phyloP scores from a whole-genome alignment of 2,888 invertebrate species.

The Neoaliturus tenellus region DNA sequence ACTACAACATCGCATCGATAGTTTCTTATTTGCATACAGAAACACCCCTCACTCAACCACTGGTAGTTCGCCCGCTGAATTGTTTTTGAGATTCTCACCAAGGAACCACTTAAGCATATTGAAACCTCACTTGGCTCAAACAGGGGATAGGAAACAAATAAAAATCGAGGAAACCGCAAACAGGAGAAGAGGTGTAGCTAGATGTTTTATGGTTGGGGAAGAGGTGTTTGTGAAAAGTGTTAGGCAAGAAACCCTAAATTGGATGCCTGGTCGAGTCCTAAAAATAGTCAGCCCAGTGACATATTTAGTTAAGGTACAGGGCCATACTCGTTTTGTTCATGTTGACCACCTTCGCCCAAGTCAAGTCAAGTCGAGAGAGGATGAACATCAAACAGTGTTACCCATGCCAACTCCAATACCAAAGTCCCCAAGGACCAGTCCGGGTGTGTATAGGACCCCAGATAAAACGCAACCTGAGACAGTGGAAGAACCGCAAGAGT shows the following conservation, averaged over 20 bases:
- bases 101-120: neutral
- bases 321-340: neutral
- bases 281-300: neutral
- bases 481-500: no score
- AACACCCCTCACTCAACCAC: slow-evolving; percentile 67
- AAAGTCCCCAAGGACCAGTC: neutral
- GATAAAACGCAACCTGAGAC: neutral
- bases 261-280: neutral
- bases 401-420: neutral
- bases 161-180: neutral
- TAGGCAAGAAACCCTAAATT: neutral
- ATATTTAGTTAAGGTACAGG: neutral
- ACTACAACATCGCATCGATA: slow-evolving; percentile 63
- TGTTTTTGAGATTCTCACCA: neutral
- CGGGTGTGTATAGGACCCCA: neutral
- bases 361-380: neutral
- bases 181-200: neutral
- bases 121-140: no score
- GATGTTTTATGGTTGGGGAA: neutral
- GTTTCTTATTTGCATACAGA: slow-evolving; percentile 59
- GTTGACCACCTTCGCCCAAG: neutral
- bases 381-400: neutral
- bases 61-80: slow-evolving; percentile 62
- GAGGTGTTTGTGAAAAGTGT: neutral
- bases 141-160: neutral